Evolutionary conservation across 2,797 vertebrate species (phyloP), one percentile per base, ranked within the genome.

Genomic region (Malurus leucopterus): DNA sequence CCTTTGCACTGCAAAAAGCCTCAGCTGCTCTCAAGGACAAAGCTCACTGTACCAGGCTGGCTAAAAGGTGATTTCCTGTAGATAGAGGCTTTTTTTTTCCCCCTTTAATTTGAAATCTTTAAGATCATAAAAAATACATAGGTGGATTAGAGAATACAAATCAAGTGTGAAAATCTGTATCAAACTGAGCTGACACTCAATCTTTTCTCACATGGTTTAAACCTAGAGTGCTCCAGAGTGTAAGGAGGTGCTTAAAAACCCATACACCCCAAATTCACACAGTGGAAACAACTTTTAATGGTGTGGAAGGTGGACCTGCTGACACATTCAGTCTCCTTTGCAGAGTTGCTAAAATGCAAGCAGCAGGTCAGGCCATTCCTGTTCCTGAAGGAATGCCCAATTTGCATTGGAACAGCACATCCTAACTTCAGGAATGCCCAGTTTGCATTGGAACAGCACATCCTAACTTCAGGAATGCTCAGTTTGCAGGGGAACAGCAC

Each of bases 1-100:
- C 41, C 88, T 96, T 75, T 71, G 74, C 81, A 93, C 50, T 64
- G 81, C 90, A 95, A 32, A 92, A 95, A 84, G 46, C 77, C 85
- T 95, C 90, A 87, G 57, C 53, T 93, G 51, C 54, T 96, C 58
- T 93, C 95, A 97, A 97, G 97, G 95, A 96, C 96, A 96, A 88
- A 93, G 46, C 59, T 71, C 46, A 62, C 2, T 3, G 59, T 84
- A 95, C 43, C 57, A 76, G 86, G 59, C 68, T 89, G 49, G 53
- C 76, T 78, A 30, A 13, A 86, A 57, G 69, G 14, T 43, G 38
- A 85, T 40, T 88, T 77, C 27, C 30, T 81, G 54, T 44, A 77
- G 65, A 50, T 18, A 49, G 21, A 38, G 26, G 6, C 15, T 7
- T 71, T 61, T n/a, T 5, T 5, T 26, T 11, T 36, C 36, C 3